Conservation (phyloP, 2,113 vertebrate genomes). For the Microcebus murinus region DNA sequence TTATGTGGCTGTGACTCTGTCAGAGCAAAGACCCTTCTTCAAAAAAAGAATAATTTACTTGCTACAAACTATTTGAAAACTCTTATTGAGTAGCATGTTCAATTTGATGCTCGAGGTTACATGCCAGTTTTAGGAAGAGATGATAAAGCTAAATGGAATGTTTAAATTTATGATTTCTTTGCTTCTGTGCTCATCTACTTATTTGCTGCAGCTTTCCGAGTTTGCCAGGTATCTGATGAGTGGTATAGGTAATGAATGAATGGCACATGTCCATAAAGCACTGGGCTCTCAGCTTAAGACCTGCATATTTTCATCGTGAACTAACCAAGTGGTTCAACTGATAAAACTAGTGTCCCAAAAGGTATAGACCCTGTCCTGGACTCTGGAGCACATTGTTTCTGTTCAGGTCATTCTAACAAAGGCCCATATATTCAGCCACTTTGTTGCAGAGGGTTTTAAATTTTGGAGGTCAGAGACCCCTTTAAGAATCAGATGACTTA, state of each 20-base stretch:
- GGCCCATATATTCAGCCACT: neutral
- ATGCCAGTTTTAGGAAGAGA: neutral
- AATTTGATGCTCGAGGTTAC: neutral
- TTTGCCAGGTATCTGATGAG: neutral
- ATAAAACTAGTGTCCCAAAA: neutral
- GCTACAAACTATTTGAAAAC: slow-evolving; percentile 50
- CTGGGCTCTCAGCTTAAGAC: neutral
- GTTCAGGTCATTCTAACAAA: neutral
- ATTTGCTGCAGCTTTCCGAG: neutral
- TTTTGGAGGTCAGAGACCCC: neutral
- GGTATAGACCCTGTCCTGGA: neutral
- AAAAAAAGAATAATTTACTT: neutral
- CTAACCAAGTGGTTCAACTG: neutral
- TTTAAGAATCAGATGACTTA: neutral
- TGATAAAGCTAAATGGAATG: neutral
- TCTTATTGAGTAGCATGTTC: neutral
- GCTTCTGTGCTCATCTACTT: neutral
- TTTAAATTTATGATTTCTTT: neutral
- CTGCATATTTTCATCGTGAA: neutral
- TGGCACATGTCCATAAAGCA: neutral
- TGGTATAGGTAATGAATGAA: neutral
- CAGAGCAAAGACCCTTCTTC: slow-evolving; percentile 36
- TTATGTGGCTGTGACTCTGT: slow-evolving; percentile 17
- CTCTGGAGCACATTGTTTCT: neutral
- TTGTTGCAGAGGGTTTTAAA: neutral